These are phyloP conservation scores for Coluber constrictor DNA, from an alignment of 2,797 vertebrate genomes.

Conservation along the genomic window DNA sequence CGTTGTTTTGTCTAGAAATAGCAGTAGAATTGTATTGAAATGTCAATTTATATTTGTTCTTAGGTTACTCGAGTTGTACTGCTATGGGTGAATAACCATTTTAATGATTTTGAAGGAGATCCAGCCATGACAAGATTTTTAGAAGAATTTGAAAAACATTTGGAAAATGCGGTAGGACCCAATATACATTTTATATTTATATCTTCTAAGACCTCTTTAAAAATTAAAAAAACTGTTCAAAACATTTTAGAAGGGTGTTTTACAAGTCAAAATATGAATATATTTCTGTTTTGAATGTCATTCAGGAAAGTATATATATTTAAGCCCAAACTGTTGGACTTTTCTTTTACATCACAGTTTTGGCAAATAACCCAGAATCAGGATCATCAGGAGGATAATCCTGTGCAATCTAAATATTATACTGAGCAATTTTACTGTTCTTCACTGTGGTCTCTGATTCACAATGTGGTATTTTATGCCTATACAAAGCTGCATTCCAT, in stretches of 20 bases:
- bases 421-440: not conserved
- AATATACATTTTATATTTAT: not conserved
- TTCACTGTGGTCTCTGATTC: not conserved
- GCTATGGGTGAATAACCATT: constrained; percentile 98
- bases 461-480: not conserved
- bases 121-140: constrained; percentile 93
- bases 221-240: not conserved
- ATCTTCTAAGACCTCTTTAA: not conserved
- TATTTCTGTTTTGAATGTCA: not conserved
- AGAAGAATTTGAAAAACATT: constrained; percentile 91
- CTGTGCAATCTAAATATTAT: not conserved
- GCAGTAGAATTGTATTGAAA: not conserved
- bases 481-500: not conserved
- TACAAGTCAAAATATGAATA: not conserved
- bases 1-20: not conserved
- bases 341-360: not conserved
- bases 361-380: not conserved
- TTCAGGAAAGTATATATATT: not conserved
- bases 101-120: constrained; percentile 97
- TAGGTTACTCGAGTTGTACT: constrained; percentile 94
- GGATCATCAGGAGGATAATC: not conserved
- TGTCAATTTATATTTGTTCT: not conserved
- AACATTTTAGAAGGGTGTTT: not conserved
- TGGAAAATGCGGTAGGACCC: constrained; percentile 84
- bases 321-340: not conserved